phyloP scores from a whole-genome alignment of 2,888 invertebrate species.

The Sphaeridia pumilis region DNA sequence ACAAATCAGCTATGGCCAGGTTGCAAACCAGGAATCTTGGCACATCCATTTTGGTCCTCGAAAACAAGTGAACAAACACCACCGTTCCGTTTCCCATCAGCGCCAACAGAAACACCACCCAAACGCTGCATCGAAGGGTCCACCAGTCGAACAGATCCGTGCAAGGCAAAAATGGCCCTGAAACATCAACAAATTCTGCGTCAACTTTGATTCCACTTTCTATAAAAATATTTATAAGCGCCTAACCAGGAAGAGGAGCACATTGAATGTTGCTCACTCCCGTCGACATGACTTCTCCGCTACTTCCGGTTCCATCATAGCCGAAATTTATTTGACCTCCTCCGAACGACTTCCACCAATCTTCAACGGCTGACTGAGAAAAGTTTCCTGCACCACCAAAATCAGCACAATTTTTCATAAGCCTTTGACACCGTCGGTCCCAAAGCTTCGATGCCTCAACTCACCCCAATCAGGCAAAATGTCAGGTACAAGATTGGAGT shows the following conservation, averaged over 20 bases:
- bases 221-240: conserved; percentile 1
- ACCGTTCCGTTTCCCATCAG: conserved; percentile 93
- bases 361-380: conserved; percentile 19
- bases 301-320: conserved; percentile 10
- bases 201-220: not conserved
- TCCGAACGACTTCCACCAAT: conserved; percentile 27
- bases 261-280: conserved; percentile 55
- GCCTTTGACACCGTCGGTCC: too few species aligned
- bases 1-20: conserved; percentile 90
- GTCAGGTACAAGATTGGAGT: conserved; percentile 22
- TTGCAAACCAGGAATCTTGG: conserved; percentile 94
- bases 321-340: conserved; percentile 12
- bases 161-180: conserved; percentile 88
- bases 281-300: too few species aligned
- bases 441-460: too few species aligned
- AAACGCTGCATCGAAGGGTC: conserved; percentile 90
- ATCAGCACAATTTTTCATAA: too few species aligned
- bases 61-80: conserved; percentile 81
- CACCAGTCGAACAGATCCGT: conserved; percentile 96
- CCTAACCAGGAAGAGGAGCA: conserved; percentile 67
- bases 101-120: conserved; percentile 91
- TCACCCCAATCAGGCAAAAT: conserved; percentile 71
- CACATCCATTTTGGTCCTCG: conserved; percentile 88
- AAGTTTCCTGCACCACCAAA: conserved; percentile 26
- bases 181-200: conserved; percentile 19